Conservation (phyloP, 2,797 vertebrate species). For the Aplochiton taeniatus region DNA sequence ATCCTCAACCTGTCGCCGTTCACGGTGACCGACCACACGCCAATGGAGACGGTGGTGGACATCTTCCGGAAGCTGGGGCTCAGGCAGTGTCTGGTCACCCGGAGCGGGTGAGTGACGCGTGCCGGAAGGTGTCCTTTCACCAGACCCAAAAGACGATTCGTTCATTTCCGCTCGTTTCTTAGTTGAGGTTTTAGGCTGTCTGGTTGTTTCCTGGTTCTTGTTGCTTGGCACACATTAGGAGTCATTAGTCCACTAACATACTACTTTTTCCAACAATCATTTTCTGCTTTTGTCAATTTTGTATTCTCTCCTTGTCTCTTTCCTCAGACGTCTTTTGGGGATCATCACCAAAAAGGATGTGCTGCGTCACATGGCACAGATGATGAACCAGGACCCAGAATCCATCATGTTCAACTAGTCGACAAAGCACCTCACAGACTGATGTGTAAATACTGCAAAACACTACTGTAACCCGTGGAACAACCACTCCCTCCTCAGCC, state of each 20-base stretch:
- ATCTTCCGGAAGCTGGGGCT: constrained; percentile 97
- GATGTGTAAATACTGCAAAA: neutral
- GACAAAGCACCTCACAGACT: constrained; percentile 29
- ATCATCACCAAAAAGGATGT: constrained; percentile 99
- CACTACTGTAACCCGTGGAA: constrained; percentile 26
- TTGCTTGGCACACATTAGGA: too few relatives aligned
- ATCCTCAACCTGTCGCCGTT: constrained; percentile 97
- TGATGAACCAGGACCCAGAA: constrained; percentile 98
- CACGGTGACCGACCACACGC: constrained; percentile 97
- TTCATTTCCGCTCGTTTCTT: too few relatives aligned
- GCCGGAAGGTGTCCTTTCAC: neutral
- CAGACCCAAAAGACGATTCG: neutral
- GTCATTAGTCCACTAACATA: too few relatives aligned
- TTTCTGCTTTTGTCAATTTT: constrained; percentile 1
- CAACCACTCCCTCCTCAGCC: constrained; percentile 25
- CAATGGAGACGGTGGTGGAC: constrained; percentile 98
- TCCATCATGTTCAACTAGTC: constrained; percentile 95
- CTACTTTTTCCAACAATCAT: too few relatives aligned
- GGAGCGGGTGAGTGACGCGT: constrained; percentile 82
- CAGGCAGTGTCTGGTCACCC: constrained; percentile 94
- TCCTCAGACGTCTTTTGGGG: constrained; percentile 90
- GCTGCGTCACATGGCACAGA: constrained; percentile 96
- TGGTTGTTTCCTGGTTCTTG: too few relatives aligned
- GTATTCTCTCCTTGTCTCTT: constrained; percentile 37
- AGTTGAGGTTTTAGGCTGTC: too few relatives aligned